These are phyloP conservation scores for Scaptomyza parva DNA, from an alignment of 2,888 invertebrate species.

Conservation along the genomic window DNA sequence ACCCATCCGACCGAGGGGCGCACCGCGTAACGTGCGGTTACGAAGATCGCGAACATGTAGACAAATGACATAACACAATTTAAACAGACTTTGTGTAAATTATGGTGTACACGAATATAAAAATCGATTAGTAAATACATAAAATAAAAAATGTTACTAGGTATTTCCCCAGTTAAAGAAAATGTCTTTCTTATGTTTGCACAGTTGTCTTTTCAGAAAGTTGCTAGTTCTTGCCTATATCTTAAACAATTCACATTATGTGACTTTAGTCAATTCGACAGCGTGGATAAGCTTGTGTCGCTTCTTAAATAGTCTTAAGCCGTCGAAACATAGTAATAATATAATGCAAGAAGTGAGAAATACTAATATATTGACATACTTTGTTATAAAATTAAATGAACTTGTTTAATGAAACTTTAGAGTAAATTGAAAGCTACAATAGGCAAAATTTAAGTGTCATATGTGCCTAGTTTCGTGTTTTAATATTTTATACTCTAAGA, in stretches of 20 bases:
- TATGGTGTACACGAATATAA: background rate
- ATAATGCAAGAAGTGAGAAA: background rate
- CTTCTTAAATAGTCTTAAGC: background rate
- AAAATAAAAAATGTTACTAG: slow-evolving; percentile 2
- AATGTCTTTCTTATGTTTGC: slow-evolving; percentile 17
- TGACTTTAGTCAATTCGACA: slow-evolving; percentile 8
- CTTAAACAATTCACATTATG: background rate
- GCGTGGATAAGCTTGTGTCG: slow-evolving; percentile 3
- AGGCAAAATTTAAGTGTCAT: no score
- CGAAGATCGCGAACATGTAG: no score
- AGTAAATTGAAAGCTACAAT: no score
- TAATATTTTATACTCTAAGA: background rate
- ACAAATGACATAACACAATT: no score
- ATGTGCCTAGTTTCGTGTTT: background rate
- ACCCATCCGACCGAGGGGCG: no score
- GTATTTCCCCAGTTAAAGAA: background rate
- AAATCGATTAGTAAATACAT: background rate
- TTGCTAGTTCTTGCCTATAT: background rate
- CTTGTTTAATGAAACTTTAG: no score
- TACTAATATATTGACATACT: no score
- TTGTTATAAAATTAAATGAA: no score
- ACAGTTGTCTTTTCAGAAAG: slow-evolving; percentile 11
- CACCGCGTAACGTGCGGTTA: no score
- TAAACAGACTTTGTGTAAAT: background rate
- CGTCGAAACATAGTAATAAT: background rate